phyloP scores from a whole-genome alignment of 2,113 vertebrate species.

The Oreochromis spilurus region DNA sequence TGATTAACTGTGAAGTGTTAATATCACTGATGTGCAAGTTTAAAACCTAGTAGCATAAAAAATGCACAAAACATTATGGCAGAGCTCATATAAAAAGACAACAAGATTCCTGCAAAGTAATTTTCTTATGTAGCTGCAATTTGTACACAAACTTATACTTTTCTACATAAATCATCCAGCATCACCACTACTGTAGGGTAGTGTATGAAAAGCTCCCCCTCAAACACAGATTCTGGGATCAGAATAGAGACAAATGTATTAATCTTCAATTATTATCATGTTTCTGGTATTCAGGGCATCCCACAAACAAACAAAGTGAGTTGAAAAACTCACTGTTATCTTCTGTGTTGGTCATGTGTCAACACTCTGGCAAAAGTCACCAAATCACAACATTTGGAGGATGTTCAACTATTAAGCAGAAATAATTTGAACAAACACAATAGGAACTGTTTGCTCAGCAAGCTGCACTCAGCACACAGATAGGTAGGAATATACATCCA shows the following conservation, averaged over 20 bases:
- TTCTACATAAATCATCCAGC: background rate
- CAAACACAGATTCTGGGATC: background rate
- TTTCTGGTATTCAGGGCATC: background rate
- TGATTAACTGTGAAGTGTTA: background rate
- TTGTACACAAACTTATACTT: background rate
- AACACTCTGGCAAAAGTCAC: background rate
- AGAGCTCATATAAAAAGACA: background rate
- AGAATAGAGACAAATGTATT: background rate
- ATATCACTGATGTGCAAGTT: background rate
- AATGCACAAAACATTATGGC: background rate
- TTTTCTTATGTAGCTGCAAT: background rate
- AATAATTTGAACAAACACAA: background rate
- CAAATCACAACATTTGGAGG: background rate
- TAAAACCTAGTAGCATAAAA: background rate
- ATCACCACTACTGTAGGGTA: background rate
- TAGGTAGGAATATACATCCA: background rate
- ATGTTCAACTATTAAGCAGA: background rate
- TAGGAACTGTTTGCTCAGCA: background rate
- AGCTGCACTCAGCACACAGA: background rate
- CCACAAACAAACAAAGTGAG: background rate
- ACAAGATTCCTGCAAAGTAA: background rate
- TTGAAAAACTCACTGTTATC: accelerated
- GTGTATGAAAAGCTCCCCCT: background rate
- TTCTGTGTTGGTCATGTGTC: background rate
- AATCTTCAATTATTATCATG: background rate